Percentiles rank a stretch among this genome's conserved stretches.
phyloP scores from a whole-genome alignment of 2,888 invertebrate genomes.

The Lumbricus terrestris region DNA sequence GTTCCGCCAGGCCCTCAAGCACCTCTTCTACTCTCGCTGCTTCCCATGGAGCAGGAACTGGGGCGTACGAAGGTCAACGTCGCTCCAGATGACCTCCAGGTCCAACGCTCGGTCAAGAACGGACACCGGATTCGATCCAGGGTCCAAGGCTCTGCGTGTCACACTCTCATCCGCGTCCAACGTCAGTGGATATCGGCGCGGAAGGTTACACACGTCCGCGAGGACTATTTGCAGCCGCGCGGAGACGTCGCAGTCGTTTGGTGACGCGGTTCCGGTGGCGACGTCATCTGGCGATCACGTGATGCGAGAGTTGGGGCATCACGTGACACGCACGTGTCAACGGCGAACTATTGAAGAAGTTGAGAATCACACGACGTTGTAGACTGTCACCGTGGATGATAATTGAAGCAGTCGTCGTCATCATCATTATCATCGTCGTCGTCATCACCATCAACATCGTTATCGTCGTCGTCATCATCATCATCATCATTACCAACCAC shows the following conservation, averaged over 20 bases:
- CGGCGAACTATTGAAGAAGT: not conserved
- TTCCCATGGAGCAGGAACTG: not conserved
- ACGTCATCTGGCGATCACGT: not conserved
- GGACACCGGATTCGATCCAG: not conserved
- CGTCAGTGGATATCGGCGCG: not conserved
- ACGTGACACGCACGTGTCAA: not conserved
- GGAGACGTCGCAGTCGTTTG: too few relatives aligned
- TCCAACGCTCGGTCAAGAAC: not conserved
- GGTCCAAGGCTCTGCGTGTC: not conserved
- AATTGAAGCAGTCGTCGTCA: too few relatives aligned
- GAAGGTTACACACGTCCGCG: not conserved
- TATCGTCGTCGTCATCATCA: too few relatives aligned
- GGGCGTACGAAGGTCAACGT: not conserved
- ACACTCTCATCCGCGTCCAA: not conserved
- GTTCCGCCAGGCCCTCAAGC: constrained; percentile 46
- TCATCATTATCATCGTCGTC: too few relatives aligned
- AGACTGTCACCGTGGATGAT: not conserved
- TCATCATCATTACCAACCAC: too few relatives aligned
- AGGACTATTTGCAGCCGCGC: not conserved
- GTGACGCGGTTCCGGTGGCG: too few relatives aligned
- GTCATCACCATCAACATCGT: too few relatives aligned
- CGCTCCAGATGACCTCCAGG: not conserved
- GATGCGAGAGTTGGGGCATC: not conserved
- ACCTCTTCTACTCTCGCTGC: constrained; percentile 32
- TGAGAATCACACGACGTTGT: too few relatives aligned